Evolutionary conservation across 1,140 invertebrate genomes (phyloP), one percentile per base, ranked within the genome.

Genomic region (Prorops nasuta): DNA sequence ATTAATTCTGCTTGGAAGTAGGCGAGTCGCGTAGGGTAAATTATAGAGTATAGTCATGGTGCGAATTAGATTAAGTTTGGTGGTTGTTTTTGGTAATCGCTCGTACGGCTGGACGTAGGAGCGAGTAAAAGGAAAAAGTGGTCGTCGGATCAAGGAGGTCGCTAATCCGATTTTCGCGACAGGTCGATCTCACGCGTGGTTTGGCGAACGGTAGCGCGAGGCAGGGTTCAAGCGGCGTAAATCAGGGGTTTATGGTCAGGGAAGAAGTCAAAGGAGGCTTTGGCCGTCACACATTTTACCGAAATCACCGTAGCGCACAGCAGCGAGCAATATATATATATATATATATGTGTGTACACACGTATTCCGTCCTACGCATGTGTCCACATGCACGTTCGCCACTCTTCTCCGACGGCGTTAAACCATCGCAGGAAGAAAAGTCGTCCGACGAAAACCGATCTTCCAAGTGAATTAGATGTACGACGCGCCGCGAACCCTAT

Each of bases 181-280:
- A 61, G 59, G 58, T 61, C 59, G 59, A 61, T 61, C 59, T 57
- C 54, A 61, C 58, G 59, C 58, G 41, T 61, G 59, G 54, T 57
- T 61, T 61, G 58, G 54, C 47, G 47, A 60, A 60, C 49, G 44
- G 54, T 56, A 52, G 21, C 40, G 34, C 21, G 31, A 40, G 24
- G 4, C 50, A 28, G 4, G 24, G 24, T 28, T 6, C 24, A 28
- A 4, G 24, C 24, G 61, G 48, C 57, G 54, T 72, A 72, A 72
- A 72, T 72, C 70, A 72, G 57, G 38, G 58, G 66, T 72, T 72
- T 72, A 72, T 71, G 67, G 67, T 69, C 64, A 67, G 60, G 42
- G 61, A 48, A 60, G 46, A 71, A 71, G 61, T 72, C 66, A 71
- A 70, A 69, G 59, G 68, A 67, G 61, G 60, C 66, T 72, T 65